Evolutionary conservation across 2,888 invertebrate species (phyloP), one percentile per base, ranked within the genome.

Genomic region (Lymantria monacha): DNA sequence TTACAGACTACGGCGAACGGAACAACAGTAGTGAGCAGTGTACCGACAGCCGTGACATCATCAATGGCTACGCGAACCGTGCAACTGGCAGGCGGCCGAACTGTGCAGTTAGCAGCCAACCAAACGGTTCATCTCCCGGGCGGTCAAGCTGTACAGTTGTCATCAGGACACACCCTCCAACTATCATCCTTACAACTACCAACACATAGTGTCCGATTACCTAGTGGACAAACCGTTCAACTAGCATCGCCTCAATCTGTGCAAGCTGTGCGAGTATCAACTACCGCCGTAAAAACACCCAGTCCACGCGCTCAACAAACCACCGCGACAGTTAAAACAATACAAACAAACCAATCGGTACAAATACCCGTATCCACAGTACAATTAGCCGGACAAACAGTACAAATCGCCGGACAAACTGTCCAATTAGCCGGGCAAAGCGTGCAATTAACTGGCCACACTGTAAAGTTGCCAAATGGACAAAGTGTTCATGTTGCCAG

Each of bases 381-480:
- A 9, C 92, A 81, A 57, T 67, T 79, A 42, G 79, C 77, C n/a
- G 86, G 83, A 15, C 85, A 82, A 55, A 86, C 79, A 11, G 85
- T 84, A 30, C 88, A 81, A 66, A 81, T 87, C 11, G 86, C 64
- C 38, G 88, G 83, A 33, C 90, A 90, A 61, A 87, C 85, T 0
- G 85, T 88, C 0, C 87, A 88, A 51, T 50, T 88, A 41, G 81
- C 83, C 10, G 85, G 87, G 22, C 87, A 83, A 51, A 88, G 84
- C 36, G 83, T 90, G 3, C 89, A 89, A 46, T 57, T 89, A 10
- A 88, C 79, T 11, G 92, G 82, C 0, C 85, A 93, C 47, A 92
- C 92, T 0, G 92, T 88, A 1, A 87, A 89, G 56, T 59, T 88
- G 12, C 87, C 85, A 46, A 89, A 90, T 45, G 87, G 83, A 31